Evolutionary conservation across 2,888 invertebrate genomes (phyloP), one percentile per base, ranked within the genome.

Genomic region (Bhutanitis thaidina): DNA sequence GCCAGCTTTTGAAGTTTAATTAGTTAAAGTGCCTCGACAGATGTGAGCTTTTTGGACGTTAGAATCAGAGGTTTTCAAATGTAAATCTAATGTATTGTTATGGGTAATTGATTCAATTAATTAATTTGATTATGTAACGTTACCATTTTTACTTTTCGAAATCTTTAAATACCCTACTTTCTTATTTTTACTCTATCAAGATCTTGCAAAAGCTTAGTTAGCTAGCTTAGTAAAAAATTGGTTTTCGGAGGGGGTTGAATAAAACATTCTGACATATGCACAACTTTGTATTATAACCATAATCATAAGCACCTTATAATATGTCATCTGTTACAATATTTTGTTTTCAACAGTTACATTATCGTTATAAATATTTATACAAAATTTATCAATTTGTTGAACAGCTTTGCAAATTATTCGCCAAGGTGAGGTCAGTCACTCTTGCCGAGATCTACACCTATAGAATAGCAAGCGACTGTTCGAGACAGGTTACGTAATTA

Each of bases 281-380:
- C 88, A 89, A 88, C 86, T 86, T 88, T 88, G 85, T 88, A 89
- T 87, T 87, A 85, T 89, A 89, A 88, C 88, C 86, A 87, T 88
- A 86, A 79, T 86, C 82, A 86, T 86, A 89, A 89, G 89, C 88
- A 89, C 89, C 89, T 88, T 88, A 88, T 77, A 84, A 82, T 85
- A 85, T 85, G 84, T 87, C 80, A 73, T 85, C 81, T 85, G 82
- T 86, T 87, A 87, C 80, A 84, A 80, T 84, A 81, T 77, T 79
- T 45, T 81, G 71, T 80, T 80, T 74, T 81, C 79, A 88, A 88
- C 88, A 85, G 79, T 87, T 84, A 85, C 75, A 80, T 78, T 85
- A 83, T 74, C 80, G 80, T 84, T 84, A 85, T 77, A 85, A 85
- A 87, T 81, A 87, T 86, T 85, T 82, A 85, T 86, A 88, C 86